phyloP scores from a whole-genome alignment of 2,797 vertebrate genomes.

The Pithecia hirsuta region DNA sequence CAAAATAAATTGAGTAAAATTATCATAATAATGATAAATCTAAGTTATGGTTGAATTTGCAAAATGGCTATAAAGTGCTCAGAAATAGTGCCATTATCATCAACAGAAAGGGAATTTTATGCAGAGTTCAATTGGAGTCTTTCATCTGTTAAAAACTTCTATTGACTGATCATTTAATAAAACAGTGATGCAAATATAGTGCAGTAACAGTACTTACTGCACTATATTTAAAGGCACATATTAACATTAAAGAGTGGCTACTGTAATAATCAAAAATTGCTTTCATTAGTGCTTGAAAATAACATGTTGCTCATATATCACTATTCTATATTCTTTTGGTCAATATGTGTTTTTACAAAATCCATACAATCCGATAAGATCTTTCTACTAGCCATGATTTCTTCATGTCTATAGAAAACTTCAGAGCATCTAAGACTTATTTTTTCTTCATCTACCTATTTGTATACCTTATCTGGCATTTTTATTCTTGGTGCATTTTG shows the following conservation, averaged over 20 bases:
- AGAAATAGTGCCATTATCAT: neutral
- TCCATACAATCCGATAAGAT: neutral
- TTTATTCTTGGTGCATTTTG: conserved; percentile 29
- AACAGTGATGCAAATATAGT: neutral
- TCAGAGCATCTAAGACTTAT: neutral
- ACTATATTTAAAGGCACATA: neutral
- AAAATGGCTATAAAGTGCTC: neutral
- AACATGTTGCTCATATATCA: neutral
- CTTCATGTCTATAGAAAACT: neutral
- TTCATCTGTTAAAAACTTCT: neutral
- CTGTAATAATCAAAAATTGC: neutral
- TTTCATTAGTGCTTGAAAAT: neutral
- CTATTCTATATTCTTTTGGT: neutral
- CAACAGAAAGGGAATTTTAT: neutral
- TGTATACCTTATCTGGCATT: neutral
- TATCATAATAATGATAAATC: neutral
- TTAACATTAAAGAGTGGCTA: neutral
- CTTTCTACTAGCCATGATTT: neutral
- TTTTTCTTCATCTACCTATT: neutral
- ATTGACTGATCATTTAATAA: neutral
- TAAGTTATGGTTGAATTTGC: neutral
- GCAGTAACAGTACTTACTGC: neutral
- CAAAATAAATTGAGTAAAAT: neutral
- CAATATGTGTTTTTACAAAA: conserved; percentile 7
- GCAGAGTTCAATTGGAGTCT: neutral